Conservation (phyloP, 2,797 vertebrate species). For the Remorina albescens region DNA sequence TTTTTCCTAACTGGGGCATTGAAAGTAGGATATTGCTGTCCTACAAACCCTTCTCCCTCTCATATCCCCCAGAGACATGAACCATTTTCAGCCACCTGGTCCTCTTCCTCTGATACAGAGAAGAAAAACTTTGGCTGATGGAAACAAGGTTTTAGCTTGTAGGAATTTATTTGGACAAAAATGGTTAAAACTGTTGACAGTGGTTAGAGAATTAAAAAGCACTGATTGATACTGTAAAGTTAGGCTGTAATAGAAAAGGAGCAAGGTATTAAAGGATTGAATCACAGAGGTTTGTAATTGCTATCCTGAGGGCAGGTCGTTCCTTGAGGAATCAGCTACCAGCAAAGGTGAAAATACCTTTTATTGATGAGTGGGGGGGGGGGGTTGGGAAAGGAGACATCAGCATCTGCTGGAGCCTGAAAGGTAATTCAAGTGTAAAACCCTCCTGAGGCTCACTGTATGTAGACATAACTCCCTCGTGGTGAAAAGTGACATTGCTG, state of each 20-base stretch:
- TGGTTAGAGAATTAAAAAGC: conserved; percentile 19
- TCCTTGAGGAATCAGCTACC: conserved; percentile 46
- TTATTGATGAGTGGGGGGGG: conserved; percentile 53
- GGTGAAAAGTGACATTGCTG: conserved; percentile 30
- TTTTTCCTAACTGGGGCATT: conserved; percentile 85
- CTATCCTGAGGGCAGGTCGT: conserved; percentile 36
- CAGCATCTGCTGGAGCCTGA: conserved; percentile 51
- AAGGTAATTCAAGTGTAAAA: conserved; percentile 51
- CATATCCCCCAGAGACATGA: conserved; percentile 81
- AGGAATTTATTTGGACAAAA: conserved; percentile 31
- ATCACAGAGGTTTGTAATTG: conserved; percentile 49
- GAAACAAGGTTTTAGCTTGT: conserved; percentile 30
- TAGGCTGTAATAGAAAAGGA: conserved; percentile 42
- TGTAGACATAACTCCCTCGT: conserved; percentile 8
- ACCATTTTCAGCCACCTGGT: conserved; percentile 88
- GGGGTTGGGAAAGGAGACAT: background rate
- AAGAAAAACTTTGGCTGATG: conserved; percentile 36
- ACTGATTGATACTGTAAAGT: conserved; percentile 54
- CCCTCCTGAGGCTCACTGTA: conserved; percentile 2
- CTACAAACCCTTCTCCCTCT: conserved; percentile 81
- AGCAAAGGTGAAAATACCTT: conserved; percentile 47
- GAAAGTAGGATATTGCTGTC: conserved; percentile 89
- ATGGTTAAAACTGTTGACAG: background rate
- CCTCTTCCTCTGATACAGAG: conserved; percentile 54
- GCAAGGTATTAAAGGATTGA: conserved; percentile 37